A percentile compares a stretch with the other conserved stretches of the same genome.
Conservation (phyloP, 2,113 vertebrate genomes). For the Stomatorhinus ivindoensis region DNA sequence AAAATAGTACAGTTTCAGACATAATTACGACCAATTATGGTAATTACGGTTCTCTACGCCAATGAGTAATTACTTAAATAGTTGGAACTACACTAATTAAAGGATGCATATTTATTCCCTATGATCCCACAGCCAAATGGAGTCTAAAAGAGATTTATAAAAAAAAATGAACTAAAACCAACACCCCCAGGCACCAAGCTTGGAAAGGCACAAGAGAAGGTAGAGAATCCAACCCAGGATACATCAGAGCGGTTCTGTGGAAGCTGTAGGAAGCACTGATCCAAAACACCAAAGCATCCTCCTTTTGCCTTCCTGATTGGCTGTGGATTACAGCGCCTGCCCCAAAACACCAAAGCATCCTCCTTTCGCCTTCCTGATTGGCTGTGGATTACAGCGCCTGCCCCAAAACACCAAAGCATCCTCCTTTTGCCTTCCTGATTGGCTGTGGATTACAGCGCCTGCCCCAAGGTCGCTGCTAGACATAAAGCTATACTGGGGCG, state of each 20-base stretch:
- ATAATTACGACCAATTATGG: neutral
- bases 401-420: neutral
- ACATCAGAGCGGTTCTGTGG: neutral
- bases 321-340: neutral
- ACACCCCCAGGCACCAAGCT: neutral
- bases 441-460: neutral
- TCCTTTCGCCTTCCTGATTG: neutral
- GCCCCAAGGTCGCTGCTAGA: neutral
- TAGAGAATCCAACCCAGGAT: neutral
- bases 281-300: neutral
- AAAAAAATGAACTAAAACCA: neutral
- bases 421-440: neutral
- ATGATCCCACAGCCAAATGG: neutral
- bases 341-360: neutral
- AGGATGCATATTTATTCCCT: neutral
- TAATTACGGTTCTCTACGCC: neutral
- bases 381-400: neutral
- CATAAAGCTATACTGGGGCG: neutral
- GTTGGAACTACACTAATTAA: neutral
- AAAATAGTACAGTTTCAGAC: neutral
- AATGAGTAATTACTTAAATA: neutral
- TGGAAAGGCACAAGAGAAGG: neutral
- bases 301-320: neutral
- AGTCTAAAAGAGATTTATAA: neutral
- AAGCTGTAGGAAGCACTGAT: neutral